Evolutionary conservation across 1,140 invertebrate genomes (phyloP).

Genomic region (Zaprionus africanus): DNA sequence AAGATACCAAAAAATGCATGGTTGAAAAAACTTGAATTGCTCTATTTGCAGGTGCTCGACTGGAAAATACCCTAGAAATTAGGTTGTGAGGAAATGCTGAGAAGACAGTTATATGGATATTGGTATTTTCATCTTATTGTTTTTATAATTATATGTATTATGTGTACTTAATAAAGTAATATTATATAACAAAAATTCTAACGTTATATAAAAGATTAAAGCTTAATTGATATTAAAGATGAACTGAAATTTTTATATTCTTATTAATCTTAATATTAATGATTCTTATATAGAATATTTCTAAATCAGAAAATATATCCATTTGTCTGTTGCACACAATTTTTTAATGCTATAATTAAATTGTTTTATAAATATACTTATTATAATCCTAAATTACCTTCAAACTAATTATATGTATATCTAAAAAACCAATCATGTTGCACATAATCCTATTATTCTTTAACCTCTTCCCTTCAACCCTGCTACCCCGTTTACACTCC

Average conservation of each 20-base stretch:
- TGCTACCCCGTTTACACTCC: background rate
- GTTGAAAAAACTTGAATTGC: conserved; percentile 14
- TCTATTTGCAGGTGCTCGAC: background rate
- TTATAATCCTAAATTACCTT: background rate
- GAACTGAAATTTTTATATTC: no score
- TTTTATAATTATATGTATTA: no score
- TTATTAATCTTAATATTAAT: no score
- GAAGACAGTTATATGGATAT: background rate
- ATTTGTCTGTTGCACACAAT: no score
- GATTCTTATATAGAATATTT: no score
- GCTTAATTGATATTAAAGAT: no score
- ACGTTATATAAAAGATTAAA: no score
- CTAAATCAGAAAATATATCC: no score
- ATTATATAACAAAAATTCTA: no score
- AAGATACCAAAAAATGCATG: conserved; percentile 23
- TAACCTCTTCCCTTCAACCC: background rate
- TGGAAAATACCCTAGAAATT: background rate
- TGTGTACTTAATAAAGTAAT: no score
- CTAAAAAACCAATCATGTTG: background rate
- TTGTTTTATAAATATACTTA: background rate
- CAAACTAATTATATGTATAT: background rate
- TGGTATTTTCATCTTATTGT: no score
- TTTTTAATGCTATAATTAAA: background rate
- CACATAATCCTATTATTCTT: background rate
- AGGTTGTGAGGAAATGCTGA: background rate